Evolutionary conservation across 2,113 vertebrate species (phyloP), one percentile per base, ranked within the genome.

Genomic region (Pygoscelis antarcticus): DNA sequence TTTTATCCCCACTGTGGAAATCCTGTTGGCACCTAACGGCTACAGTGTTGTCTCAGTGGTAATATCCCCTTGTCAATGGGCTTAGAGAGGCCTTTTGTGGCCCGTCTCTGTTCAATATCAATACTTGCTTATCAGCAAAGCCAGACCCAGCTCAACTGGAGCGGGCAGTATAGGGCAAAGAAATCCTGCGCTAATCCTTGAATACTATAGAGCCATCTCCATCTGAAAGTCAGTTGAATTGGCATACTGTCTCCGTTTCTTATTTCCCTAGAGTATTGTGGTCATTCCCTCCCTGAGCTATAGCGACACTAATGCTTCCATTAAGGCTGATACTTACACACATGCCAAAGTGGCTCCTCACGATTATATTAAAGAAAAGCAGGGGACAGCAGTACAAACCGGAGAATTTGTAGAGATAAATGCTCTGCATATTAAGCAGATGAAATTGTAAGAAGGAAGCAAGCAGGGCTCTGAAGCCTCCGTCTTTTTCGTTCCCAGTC

Each of bases 111-210:
- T 42, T 94, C 78, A 61, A 22, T 52, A 85, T 66, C 91, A 83
- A 30, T 30, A 66, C 47, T 55, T 61, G 46, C 91, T 97, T 93
- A 97, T 90, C 96, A 92, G 91, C 80, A 94, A 92, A 92, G 58
- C 52, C 94, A 97, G 89, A 69, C 7, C 16, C 66, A 91, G 74
- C 70, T 94, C 66, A 72, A 15, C 32, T 46, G 55, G 40, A 80
- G n/a, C 23, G 81, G 83, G 34, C 51, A 70, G 30, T 17, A 51
- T 23, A 16, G 17, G 34, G 40, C 14, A 79, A 94, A 93, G 61
- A 92, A 77, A 94, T 95, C 82, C 34, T 40, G 11, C 83, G 54
- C 60, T 96, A 92, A 97, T 89, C 88, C 93, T 90, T 80, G 34
- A 76, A 55, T 87, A 55, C 32, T 90, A 62, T n/a, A 36, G 77